phyloP scores from a whole-genome alignment of 1,140 invertebrate species.

The Eulimnadia texana region DNA sequence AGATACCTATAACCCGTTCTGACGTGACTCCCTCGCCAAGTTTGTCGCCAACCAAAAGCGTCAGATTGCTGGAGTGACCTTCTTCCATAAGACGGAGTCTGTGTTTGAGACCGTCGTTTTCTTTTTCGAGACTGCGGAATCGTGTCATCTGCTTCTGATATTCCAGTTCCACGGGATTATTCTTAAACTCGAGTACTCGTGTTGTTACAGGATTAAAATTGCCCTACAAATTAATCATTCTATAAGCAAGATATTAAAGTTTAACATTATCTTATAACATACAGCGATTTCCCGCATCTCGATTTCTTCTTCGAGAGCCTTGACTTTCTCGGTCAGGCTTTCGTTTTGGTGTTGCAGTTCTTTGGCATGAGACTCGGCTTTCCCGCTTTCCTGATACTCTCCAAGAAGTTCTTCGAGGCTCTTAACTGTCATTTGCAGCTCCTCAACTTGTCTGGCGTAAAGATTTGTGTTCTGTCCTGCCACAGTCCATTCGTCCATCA shows the following conservation, averaged over 20 bases:
- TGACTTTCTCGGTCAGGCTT: constrained; percentile 40
- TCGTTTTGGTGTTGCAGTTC: constrained; percentile 38
- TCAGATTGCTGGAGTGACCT: constrained; percentile 18
- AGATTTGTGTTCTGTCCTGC: constrained; percentile 37
- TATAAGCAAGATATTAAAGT: constrained; percentile 28
- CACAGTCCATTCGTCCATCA: constrained; percentile 70
- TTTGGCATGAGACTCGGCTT: constrained; percentile 31
- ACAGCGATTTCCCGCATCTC: constrained; percentile 33
- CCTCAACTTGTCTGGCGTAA: not conserved
- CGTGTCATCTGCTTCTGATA: constrained; percentile 22
- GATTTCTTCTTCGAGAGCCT: constrained; percentile 54
- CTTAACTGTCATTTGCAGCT: constrained; percentile 37
- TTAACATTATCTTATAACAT: constrained; percentile 25
- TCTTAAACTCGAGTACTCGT: constrained; percentile 22
- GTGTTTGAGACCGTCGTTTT: constrained; percentile 37
- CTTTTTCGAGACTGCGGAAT: constrained; percentile 41
- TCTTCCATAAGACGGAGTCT: constrained; percentile 25
- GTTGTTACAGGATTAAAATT: constrained; percentile 17
- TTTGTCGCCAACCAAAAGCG: constrained; percentile 14
- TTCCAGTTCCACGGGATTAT: constrained; percentile 14
- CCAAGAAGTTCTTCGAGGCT: constrained; percentile 46
- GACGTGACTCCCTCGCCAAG: constrained; percentile 9
- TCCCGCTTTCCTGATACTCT: constrained; percentile 41
- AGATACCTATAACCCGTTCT: constrained; percentile 25
- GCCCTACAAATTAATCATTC: constrained; percentile 19